Conservation (phyloP, 2,888 invertebrate genomes). For the Drosophila neoperkinsi region DNA sequence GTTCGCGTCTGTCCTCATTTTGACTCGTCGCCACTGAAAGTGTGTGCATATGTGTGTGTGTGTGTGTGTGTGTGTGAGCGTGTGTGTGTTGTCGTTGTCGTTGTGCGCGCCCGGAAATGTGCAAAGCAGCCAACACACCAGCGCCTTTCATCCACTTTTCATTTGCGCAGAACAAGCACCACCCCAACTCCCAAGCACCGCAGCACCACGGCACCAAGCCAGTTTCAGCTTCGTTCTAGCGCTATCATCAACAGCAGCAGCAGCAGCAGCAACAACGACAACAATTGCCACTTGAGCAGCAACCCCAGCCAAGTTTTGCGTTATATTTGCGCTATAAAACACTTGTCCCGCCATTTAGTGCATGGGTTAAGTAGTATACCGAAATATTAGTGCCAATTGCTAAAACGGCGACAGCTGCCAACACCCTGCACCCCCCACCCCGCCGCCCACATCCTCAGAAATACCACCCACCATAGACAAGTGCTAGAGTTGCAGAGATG, state of each 20-base stretch:
- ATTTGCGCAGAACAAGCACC: constrained; percentile 65
- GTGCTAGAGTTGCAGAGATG: constrained; percentile 37
- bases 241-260: constrained; percentile 46
- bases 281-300: constrained; percentile 44
- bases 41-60: constrained; percentile 15
- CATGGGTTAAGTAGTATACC: constrained; percentile 81
- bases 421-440: constrained; percentile 17
- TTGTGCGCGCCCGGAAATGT: constrained; percentile 67
- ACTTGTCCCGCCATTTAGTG: constrained; percentile 80
- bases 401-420: constrained; percentile 68
- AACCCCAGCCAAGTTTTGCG: constrained; percentile 29
- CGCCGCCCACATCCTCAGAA: constrained; percentile 2
- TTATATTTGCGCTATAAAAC: constrained; percentile 53
- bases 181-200: constrained; percentile 29
- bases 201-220: not conserved
- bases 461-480: constrained; percentile 13
- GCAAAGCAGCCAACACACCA: constrained; percentile 56
- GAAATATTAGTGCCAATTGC: constrained; percentile 71
- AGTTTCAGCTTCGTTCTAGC: constrained; percentile 49
- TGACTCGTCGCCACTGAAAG: constrained; percentile 51
- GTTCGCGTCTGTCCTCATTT: constrained; percentile 71
- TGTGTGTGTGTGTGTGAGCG: constrained; percentile 15
- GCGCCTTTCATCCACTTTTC: constrained; percentile 82
- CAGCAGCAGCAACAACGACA: constrained; percentile 27
- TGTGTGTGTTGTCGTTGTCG: constrained; percentile 29